phyloP scores from a whole-genome alignment of 2,888 invertebrate genomes.

The Metopia argyrocephala region DNA sequence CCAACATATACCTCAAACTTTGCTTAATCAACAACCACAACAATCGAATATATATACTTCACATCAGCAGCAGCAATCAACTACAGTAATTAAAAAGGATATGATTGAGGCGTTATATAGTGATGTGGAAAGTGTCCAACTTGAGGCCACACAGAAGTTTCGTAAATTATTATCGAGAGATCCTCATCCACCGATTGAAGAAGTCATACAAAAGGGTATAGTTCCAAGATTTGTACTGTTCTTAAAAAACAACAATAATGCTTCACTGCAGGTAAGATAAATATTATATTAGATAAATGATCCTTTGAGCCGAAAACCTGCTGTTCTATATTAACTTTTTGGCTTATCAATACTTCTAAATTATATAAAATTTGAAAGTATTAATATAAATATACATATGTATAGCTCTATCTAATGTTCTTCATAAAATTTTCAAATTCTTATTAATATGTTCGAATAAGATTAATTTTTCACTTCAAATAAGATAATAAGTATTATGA shows the following conservation, averaged over 20 bases:
- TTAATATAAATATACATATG: too few species aligned
- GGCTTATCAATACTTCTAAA: too few species aligned
- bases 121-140: conserved; percentile 86
- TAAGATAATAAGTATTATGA: too few species aligned
- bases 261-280: conserved; percentile 87
- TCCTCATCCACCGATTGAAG: conserved; percentile 98
- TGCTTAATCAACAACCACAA: conserved; percentile 52
- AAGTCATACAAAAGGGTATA: conserved; percentile 95
- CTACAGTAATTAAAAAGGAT: conserved; percentile 79
- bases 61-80: conserved; percentile 62
- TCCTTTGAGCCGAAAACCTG: too few species aligned
- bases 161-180: conserved; percentile 95
- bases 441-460: too few species aligned
- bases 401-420: too few species aligned
- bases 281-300: too few species aligned
- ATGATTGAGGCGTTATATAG: conserved; percentile 93
- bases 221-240: conserved; percentile 96
- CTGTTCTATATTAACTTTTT: too few species aligned
- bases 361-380: too few species aligned
- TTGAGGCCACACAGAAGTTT: conserved; percentile 94
- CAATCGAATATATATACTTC: conserved; percentile 48
- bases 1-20: conserved; percentile 59
- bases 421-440: too few species aligned
- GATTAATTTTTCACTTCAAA: too few species aligned
- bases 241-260: conserved; percentile 88